Evolutionary conservation across 1,140 invertebrate genomes (phyloP), one percentile per base, ranked within the genome.

Genomic region (Pseudomyrmex concolor): DNA sequence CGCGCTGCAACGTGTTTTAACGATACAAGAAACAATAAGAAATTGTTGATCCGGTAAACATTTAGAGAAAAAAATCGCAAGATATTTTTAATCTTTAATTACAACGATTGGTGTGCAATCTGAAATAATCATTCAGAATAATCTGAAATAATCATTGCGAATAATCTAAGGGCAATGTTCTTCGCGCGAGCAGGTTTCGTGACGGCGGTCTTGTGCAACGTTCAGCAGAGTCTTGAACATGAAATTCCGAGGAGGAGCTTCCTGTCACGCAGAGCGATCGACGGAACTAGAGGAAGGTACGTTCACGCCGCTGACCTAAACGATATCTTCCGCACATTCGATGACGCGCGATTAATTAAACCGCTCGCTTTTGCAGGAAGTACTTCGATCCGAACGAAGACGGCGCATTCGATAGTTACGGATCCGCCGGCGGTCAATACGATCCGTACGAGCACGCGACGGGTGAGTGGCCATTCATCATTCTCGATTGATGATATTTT

Each of bases 231-330:
- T 91, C 88, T 88, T 63, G 89, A 91, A 89, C 86, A 91, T 72
- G 91, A 90, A 81, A 85, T 90, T 85, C 89, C 89, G 63, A 89
- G 87, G 86, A 91, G 89, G 73, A 94, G 91, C 70, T 89, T 89
- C 71, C 89, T 92, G 80, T 89, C 91, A 72, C 92, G 93, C 85
- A 91, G 93, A 88, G 93, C 92, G 59, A 93, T 94, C 87, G 93
- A 94, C 84, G 93, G 93, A 76, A 93, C 90, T 63, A 92, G 93
- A 87, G 93, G 93, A 86, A 94, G 92, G 93, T 94, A 85, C 34
- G 71, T 72, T 74, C 19, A 0, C 50, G 48, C 8, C 48, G 9
- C 22, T 22, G 19, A 1, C 34, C 9, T 25, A 84, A 55, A 68
- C 19, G 9, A 12, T n/a, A 76, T 17, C 25, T 72, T 72, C 54